phyloP scores from a whole-genome alignment of 2,113 vertebrate species.

The Hemibagrus wyckioides region DNA sequence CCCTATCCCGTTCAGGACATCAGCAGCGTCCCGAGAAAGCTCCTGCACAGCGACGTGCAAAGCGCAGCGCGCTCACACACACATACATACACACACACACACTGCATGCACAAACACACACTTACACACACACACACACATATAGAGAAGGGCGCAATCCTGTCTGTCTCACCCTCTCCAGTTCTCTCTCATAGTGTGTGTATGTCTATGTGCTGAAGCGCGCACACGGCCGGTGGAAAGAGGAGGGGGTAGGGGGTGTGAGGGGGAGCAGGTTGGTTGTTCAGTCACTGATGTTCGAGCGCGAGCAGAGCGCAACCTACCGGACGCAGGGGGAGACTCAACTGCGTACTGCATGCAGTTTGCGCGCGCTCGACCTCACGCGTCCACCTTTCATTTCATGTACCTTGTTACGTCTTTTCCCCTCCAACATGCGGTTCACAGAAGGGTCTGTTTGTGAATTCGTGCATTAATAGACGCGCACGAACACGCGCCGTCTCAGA shows the following conservation, averaged over 20 bases:
- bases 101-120: background rate
- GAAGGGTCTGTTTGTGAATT: background rate
- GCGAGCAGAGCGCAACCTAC: conserved; percentile 69
- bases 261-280: conserved; percentile 29
- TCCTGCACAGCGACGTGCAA: background rate
- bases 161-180: background rate
- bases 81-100: background rate
- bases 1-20: conserved; percentile 36
- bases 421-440: no score
- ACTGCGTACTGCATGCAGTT: background rate
- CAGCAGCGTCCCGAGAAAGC: conserved; percentile 11
- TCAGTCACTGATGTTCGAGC: conserved; percentile 32
- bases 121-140: conserved; percentile 17
- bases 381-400: background rate
- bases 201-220: conserved; percentile 26
- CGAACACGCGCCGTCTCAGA: background rate
- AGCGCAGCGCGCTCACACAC: conserved; percentile 11
- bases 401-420: background rate
- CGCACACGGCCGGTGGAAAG: conserved; percentile 14
- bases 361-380: background rate
- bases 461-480: background rate
- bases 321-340: conserved; percentile 45
- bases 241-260: background rate
- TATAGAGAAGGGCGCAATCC: background rate
- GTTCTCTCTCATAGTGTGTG: background rate